Percentiles rank a stretch among this genome's conserved stretches.
Conservation (phyloP, 1,140 invertebrate species). For the Subanguina moxae region DNA sequence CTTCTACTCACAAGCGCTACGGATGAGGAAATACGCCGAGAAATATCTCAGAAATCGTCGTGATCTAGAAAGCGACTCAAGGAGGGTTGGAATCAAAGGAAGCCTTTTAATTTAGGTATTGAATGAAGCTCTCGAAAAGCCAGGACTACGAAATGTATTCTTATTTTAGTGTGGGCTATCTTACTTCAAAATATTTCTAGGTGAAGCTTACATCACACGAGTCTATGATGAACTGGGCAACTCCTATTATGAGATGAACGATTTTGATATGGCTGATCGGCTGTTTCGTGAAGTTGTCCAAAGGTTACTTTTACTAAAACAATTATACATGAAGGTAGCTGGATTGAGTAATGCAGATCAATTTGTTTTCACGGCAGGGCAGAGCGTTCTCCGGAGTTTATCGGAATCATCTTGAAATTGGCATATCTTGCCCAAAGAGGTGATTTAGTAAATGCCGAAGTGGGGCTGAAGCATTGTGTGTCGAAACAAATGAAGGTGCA, state of each 20-base stretch:
- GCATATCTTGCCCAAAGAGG: conserved; percentile 53
- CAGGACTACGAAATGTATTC: not conserved
- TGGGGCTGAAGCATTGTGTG: conserved; percentile 55
- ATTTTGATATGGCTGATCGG: conserved; percentile 53
- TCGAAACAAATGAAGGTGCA: conserved; percentile 45
- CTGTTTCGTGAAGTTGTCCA: conserved; percentile 48
- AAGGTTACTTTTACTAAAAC: conserved; percentile 19
- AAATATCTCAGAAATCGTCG: too few relatives aligned
- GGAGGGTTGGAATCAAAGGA: conserved; percentile 3
- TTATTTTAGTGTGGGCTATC: too few relatives aligned
- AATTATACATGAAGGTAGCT: too few relatives aligned
- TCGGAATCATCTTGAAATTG: conserved; percentile 54
- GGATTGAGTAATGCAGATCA: conserved; percentile 34
- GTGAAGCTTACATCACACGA: conserved; percentile 28
- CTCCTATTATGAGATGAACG: conserved; percentile 49
- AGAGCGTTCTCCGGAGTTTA: conserved; percentile 55
- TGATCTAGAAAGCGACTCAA: too few relatives aligned
- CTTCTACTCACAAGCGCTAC: too few relatives aligned
- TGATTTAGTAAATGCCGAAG: conserved; percentile 51
- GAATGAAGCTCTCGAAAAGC: conserved; percentile 30
- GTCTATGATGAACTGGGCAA: conserved; percentile 56
- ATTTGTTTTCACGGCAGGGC: conserved; percentile 48
- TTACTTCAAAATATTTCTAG: too few relatives aligned
- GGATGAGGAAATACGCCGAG: too few relatives aligned
- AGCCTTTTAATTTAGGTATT: conserved; percentile 9